Evolutionary conservation across 2,113 vertebrate species (phyloP), one percentile per base, ranked within the genome.

Genomic region (Anhinga rufa): DNA sequence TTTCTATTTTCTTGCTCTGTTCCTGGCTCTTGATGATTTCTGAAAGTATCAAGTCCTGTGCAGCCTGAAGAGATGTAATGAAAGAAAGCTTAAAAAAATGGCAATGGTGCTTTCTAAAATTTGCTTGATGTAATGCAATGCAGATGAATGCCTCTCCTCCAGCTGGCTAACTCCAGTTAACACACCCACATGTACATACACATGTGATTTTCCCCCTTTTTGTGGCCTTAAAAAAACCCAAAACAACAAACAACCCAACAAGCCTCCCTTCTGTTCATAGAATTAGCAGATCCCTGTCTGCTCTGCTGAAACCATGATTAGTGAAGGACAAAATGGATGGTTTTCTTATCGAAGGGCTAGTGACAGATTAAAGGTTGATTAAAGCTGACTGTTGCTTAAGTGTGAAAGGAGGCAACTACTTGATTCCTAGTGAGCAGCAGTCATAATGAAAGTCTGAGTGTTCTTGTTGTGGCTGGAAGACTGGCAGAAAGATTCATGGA

Each of bases 361-460:
- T 61, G 88, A 95, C 18, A 69, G 71, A 91, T 93, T 92, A 96
- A 94, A 93, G 17, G 46, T 24, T 85, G 58, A 95, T 93, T 91
- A 66, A 93, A 86, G 52, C 16, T 84, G 76, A 77, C 68, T 42
- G n/a, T 21, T 82, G 42, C 46, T 91, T 82, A 82, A 69, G 65
- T 85, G 81, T 86, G 74, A 82, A 95, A 97, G 58, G 74, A 97
- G 88, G 92, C 18, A 94, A 68, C 82, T 90, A 29, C 51, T 97
- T 95, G 80, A 96, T 95, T 98, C 90, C 91, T 96, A 88, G 69
- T 84, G 64, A 91, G 82, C 91, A 95, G 94, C 85, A 96, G 90
- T 90, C 92, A 88, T 89, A 82, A 29, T 76, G 69, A 88, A 93
- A 82, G 24, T 24, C 61, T 89, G 17, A 65, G 82, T 79, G 61